Base-by-base conservation (phyloP, 1,140 invertebrate genomes). In the Galleria mellonella region DNA sequence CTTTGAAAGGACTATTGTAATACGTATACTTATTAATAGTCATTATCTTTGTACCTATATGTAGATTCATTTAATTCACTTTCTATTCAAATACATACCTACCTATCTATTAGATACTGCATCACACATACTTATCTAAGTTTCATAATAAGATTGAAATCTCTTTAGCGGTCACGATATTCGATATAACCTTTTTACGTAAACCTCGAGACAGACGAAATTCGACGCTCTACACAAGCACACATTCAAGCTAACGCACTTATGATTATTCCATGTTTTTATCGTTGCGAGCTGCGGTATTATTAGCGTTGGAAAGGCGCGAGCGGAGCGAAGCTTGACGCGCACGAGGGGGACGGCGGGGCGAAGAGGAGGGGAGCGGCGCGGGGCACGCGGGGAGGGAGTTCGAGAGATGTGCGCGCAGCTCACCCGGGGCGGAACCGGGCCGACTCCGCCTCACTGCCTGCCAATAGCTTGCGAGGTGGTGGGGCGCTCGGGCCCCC, bases 261-360 rank as follows among this genome's bases (percentile, higher is more conserved):
- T 77, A 81, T 73, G 77, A 82, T 79, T 75, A 79, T 83, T 81
- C 66, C 75, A 76, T 78, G 76, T 79, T 81, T 84, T 81, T 81
- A 78, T 78, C 77, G 78, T 58, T 72, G 51, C 51, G 70, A 74
- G 72, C 63, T 66, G 74, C 67, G 76, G 74, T 83, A 78, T 79
- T 79, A 75, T 79, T 77, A 82, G 68, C 72, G 62, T 23, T 23
- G 17, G 17, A 23, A 23, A 23, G 17, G 55, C 51, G 55, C 32
- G 55, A 48, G 44, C 27, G 50, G 30, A 45, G 37, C 39, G 48
- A 30, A 47, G 51, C 46, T 47, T 45, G 52, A 47, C 35, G 50
- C 35, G 33, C 47, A 47, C 43, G 51, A 33, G 41, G 47, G 30
- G 43, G 12, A 32, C 35, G 32, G 40, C 27, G 35, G 47, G 30